phyloP scores from a whole-genome alignment of 2,113 vertebrate genomes.

The Mirounga angustirostris region DNA sequence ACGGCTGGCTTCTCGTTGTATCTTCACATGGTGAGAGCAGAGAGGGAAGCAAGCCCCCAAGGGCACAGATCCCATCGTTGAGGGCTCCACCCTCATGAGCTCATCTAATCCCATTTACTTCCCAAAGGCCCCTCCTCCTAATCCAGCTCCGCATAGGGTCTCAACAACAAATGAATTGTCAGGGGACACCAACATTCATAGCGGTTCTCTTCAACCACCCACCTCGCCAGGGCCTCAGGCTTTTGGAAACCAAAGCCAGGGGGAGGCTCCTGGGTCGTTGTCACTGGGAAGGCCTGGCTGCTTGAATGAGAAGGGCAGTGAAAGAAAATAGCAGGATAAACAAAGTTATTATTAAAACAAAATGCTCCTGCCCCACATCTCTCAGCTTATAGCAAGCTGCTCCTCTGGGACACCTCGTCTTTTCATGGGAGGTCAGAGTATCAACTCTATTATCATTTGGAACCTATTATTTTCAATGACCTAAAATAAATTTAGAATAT shows the following conservation, averaged over 20 bases:
- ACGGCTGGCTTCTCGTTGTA: background rate
- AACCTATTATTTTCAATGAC: constrained; percentile 16
- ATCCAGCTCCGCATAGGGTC: accelerated
- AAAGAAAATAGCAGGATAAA: background rate
- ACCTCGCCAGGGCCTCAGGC: background rate
- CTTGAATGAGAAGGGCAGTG: background rate
- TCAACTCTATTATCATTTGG: background rate
- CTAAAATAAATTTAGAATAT: constrained; percentile 50
- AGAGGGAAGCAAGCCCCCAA: background rate
- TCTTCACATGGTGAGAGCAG: accelerated
- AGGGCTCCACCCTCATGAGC: background rate
- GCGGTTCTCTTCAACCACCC: background rate
- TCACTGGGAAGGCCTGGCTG: background rate
- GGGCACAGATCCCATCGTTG: background rate
- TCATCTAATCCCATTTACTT: background rate
- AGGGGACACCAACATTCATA: background rate
- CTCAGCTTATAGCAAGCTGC: background rate
- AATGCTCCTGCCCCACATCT: background rate
- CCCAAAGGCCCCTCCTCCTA: background rate
- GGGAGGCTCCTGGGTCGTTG: background rate
- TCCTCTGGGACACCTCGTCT: background rate
- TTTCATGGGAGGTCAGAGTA: background rate
- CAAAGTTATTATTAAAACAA: constrained; percentile 22
- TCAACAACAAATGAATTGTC: accelerated
- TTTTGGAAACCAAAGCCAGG: background rate